Evolutionary conservation across 2,888 invertebrate species (phyloP), one percentile per base, ranked within the genome.

Genomic region (Zootermopsis nevadensis): DNA sequence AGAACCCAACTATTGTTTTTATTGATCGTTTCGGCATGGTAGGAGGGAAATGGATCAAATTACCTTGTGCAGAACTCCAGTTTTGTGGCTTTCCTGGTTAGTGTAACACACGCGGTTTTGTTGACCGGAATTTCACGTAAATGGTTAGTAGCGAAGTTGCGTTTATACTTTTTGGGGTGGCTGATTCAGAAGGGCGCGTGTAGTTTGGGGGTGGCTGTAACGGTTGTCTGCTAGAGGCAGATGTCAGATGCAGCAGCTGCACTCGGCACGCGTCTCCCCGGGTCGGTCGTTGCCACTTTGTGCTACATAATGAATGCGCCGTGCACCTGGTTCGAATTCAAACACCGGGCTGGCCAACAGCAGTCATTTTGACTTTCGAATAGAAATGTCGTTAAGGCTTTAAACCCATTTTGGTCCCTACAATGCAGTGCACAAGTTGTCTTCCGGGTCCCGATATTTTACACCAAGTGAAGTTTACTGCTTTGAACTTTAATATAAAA

Each of bases 231-330:
- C 35, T 72, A 35, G 38, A 12, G 81, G 81, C 67, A 81, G 72
- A 72, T 81, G 81, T 69, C 69, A 12, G 69, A 22, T n/a, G 35
- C 35, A 30, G 81, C 81, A 69, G 72, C 69, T 81, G 81, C 31
- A n/a, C 31, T 27, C 15, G 33, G 35, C 66, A 79, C 79, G 60
- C 79, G 60, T n/a, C 79, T 66, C 31, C n/a, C 60, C 2, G 69
- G 74, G 35, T 74, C 79, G 79, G 79, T 79, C 79, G 79, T 79
- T 79, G 79, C 79, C 79, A 35, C 66, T n/a, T 79, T 79, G 35
- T 66, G 15, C 60, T 60, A n/a, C n/a, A 27, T 60, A 60, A n/a
- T 60, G 60, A 55, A 60, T 27, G n/a, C 60, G 24, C n/a, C 48
- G 3, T 79, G 79, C 79, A 79, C 79, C 79, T 79, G 79, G 79